phyloP scores from a whole-genome alignment of 2,797 vertebrate species.

The Sebastes nivosus region DNA sequence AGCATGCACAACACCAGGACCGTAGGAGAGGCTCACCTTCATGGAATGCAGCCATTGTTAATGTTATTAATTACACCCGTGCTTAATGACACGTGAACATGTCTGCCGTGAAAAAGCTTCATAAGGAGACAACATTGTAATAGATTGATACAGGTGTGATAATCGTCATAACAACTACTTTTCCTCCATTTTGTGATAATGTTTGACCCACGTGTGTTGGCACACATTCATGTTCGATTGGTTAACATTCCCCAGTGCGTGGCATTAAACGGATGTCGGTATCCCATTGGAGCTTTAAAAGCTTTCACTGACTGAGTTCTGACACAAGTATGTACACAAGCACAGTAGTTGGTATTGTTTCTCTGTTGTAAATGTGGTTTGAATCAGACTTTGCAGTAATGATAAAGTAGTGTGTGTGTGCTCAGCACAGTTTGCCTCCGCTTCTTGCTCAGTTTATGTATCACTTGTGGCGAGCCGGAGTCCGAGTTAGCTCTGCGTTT shows the following conservation, averaged over 20 bases:
- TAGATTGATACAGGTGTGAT: too few relatives aligned
- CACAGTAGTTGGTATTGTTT: not conserved
- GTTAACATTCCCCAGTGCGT: not conserved
- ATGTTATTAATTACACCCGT: too few relatives aligned
- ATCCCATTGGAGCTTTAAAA: not conserved
- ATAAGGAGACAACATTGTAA: too few relatives aligned
- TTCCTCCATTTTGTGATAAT: not conserved
- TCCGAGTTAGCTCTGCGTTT: constrained; percentile 13
- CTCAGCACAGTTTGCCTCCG: constrained; percentile 12
- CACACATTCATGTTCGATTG: not conserved
- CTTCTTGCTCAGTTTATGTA: constrained; percentile 21
- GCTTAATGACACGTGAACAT: too few relatives aligned
- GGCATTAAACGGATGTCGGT: not conserved
- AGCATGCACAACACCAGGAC: too few relatives aligned
- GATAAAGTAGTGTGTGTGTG: constrained; percentile 19
- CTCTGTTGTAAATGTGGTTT: not conserved
- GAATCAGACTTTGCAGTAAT: not conserved
- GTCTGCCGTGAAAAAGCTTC: too few relatives aligned
- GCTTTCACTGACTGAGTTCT: not conserved
- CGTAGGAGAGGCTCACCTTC: too few relatives aligned
- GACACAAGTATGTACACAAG: not conserved
- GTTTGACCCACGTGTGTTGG: not conserved
- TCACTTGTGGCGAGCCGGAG: constrained; percentile 21
- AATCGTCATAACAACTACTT: not conserved
- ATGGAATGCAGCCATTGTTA: too few relatives aligned